A percentile compares a stretch with the other conserved stretches of the same genome.
Evolutionary conservation across 2,888 invertebrate genomes (phyloP).

Genomic region (Apamea crenata): DNA sequence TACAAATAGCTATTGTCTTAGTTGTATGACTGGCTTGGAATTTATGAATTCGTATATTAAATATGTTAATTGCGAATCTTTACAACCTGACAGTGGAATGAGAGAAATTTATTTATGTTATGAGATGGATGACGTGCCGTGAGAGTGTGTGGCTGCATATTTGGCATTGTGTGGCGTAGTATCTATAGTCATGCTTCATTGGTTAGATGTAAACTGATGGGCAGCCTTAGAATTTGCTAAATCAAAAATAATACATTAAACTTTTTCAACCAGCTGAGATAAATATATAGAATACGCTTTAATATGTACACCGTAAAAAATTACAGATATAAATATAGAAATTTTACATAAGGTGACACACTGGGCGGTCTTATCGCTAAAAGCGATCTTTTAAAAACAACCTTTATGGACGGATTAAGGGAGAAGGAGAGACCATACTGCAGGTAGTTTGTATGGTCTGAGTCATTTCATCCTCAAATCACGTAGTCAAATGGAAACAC

Average conservation of each 20-base stretch:
- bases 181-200: background rate
- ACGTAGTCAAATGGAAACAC: constrained; percentile 46
- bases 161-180: background rate
- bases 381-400: background rate
- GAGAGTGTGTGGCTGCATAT: background rate
- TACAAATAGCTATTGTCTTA: constrained; percentile 37
- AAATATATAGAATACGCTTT: background rate
- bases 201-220: background rate
- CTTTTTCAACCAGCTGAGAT: background rate
- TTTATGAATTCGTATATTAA: constrained; percentile 47
- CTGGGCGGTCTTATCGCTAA: background rate
- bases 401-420: background rate
- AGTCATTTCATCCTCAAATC: background rate
- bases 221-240: background rate
- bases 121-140: constrained; percentile 11
- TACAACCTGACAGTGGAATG: constrained; percentile 32
- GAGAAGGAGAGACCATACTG: background rate
- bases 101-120: constrained; percentile 43
- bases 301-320: background rate
- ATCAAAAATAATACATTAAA: background rate
- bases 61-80: constrained; percentile 48
- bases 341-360: no score
- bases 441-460: background rate
- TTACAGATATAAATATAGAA: background rate
- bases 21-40: constrained; percentile 20